Conservation (phyloP, 2,888 invertebrate genomes). For the Drosophila kambysellisi region DNA sequence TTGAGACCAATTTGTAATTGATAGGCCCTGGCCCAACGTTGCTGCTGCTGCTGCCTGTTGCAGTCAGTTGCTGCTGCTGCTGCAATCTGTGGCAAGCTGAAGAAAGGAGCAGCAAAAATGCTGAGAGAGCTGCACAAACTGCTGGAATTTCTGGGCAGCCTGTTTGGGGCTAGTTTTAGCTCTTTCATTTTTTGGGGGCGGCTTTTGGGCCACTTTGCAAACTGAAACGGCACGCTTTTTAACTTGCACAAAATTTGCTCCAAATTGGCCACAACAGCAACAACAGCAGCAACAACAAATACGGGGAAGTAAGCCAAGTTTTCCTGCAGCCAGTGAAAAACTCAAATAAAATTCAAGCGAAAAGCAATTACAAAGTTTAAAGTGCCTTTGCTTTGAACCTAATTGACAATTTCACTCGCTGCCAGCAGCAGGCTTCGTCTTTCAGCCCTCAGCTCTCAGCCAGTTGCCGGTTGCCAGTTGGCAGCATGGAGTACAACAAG, state of each 20-base stretch:
- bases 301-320: conserved; percentile 10
- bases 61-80: conserved; percentile 5
- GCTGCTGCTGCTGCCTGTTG: conserved; percentile 19
- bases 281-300: conserved; percentile 10
- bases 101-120: not conserved
- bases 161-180: conserved; percentile 16
- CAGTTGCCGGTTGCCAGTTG: not conserved
- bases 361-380: conserved; percentile 80
- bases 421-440: conserved; percentile 14
- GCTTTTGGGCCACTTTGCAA: conserved; percentile 51
- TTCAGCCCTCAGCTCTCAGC: not conserved
- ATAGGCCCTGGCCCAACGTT: conserved; percentile 9
- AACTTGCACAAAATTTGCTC: conserved; percentile 62
- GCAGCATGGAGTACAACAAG: not conserved
- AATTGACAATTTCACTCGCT: conserved; percentile 70
- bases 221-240: conserved; percentile 72
- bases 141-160: not conserved
- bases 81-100: conserved; percentile 15
- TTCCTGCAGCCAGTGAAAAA: conserved; percentile 24
- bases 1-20: conserved; percentile 35
- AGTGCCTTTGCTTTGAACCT: conserved; percentile 72
- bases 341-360: conserved; percentile 68
- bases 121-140: not conserved
- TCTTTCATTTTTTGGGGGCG: not conserved
- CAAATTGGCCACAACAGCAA: conserved; percentile 52